Conservation (phyloP, 2,888 invertebrate genomes). For the Xestobium rufovillosum region DNA sequence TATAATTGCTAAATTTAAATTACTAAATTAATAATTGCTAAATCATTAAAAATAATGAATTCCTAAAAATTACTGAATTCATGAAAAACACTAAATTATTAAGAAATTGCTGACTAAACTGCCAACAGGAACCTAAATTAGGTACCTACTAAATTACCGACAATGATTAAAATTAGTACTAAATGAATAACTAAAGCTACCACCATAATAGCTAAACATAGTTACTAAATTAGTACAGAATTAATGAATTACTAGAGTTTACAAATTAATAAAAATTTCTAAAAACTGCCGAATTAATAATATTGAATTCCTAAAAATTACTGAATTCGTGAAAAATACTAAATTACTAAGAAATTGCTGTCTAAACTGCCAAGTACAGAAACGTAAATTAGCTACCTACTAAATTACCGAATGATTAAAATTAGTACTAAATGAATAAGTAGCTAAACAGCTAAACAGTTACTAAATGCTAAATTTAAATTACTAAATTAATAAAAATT, state of each 20-base stretch:
- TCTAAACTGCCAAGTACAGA: background rate
- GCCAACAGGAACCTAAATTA: background rate
- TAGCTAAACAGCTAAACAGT: background rate
- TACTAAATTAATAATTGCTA: too few relatives aligned
- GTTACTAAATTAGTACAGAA: too few relatives aligned
- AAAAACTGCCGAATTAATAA: too few relatives aligned
- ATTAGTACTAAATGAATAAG: conserved; percentile 1
- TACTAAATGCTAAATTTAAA: too few relatives aligned
- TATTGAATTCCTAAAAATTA: too few relatives aligned
- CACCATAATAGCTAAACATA: background rate
- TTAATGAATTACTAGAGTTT: too few relatives aligned
- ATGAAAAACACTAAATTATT: background rate
- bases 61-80: conserved; percentile 1
- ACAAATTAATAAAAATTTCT: too few relatives aligned
- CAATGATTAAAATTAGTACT: background rate
- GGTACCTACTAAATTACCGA: background rate
- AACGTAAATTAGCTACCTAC: background rate
- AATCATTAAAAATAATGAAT: too few relatives aligned
- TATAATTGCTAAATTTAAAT: too few relatives aligned
- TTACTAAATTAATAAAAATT: too few relatives aligned
- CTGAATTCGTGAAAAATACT: background rate
- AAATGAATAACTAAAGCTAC: background rate
- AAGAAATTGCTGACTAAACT: background rate
- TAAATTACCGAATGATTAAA: background rate
- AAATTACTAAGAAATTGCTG: background rate